Evolutionary conservation across 2,113 vertebrate species (phyloP).

Genomic region (Apodemus sylvaticus): DNA sequence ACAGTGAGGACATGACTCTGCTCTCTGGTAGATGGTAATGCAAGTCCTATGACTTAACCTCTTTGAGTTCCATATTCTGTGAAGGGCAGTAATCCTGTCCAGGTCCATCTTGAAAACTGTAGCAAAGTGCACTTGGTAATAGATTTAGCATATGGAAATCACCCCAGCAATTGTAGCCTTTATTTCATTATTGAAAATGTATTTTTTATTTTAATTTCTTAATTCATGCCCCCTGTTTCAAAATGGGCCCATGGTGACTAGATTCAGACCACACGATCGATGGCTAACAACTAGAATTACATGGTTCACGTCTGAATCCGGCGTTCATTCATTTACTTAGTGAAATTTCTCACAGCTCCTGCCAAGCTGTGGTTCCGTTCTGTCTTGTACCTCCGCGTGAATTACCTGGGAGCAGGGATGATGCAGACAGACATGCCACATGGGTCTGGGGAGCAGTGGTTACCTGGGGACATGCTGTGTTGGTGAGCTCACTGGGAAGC

Average conservation of each 20-base stretch:
- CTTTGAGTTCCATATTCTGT: background rate
- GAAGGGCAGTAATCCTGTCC: background rate
- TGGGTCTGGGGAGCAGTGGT: constrained; percentile 43
- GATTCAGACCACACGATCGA: background rate
- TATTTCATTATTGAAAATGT: background rate
- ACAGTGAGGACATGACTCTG: background rate
- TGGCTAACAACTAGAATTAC: background rate
- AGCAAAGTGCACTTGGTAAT: constrained; percentile 1
- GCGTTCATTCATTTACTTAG: constrained; percentile 24
- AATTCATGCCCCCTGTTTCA: background rate
- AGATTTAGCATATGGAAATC: background rate
- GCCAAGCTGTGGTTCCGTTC: constrained; percentile 60
- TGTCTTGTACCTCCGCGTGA: background rate
- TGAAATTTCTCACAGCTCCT: constrained; percentile 70
- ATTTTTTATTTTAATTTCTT: background rate
- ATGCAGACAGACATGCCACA: constrained; percentile 36
- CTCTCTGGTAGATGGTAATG: background rate
- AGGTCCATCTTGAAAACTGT: background rate
- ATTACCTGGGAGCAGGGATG: constrained; percentile 34
- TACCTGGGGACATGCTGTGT: constrained; percentile 59
- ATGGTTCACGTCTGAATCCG: background rate
- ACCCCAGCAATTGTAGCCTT: background rate
- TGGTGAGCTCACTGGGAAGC: constrained; percentile 66
- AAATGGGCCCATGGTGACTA: background rate
- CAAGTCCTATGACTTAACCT: background rate